Conservation (phyloP, 37 sponge, comb jelly and placozoan genomes). For the Hexactinellida sp. region DNA sequence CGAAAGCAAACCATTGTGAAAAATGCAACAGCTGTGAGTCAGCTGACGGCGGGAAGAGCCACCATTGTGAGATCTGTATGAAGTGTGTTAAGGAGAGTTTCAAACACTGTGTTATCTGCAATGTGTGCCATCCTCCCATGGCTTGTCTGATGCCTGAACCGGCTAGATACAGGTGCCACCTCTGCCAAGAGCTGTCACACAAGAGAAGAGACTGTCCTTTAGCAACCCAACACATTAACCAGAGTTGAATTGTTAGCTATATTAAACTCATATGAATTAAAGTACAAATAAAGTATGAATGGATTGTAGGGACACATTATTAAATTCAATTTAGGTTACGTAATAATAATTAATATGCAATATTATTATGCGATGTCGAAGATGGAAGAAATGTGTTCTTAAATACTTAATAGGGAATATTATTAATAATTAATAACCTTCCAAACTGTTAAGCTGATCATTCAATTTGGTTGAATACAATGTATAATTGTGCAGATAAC, state of each 20-base stretch:
- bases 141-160: not conserved
- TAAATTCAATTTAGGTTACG: too few relatives aligned
- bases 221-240: not conserved
- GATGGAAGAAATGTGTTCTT: too few relatives aligned
- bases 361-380: too few relatives aligned
- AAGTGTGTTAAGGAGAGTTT: constrained; percentile 13
- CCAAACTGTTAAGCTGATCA: too few relatives aligned
- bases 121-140: not conserved
- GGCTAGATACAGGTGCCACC: not conserved
- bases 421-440: too few relatives aligned
- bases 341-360: too few relatives aligned
- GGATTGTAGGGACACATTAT: too few relatives aligned
- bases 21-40: not conserved
- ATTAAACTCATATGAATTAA: too few relatives aligned
- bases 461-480: too few relatives aligned
- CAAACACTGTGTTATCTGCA: not conserved
- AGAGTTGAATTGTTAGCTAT: not conserved
- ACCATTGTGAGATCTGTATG: not conserved
- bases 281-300: too few relatives aligned
- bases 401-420: too few relatives aligned
- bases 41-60: not conserved
- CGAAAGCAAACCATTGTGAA: not conserved
- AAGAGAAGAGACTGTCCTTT: not conserved
- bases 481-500: too few relatives aligned
- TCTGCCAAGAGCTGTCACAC: not conserved